Evolutionary conservation across 2,888 invertebrate species (phyloP).

Genomic region (Torymus tubicola): DNA sequence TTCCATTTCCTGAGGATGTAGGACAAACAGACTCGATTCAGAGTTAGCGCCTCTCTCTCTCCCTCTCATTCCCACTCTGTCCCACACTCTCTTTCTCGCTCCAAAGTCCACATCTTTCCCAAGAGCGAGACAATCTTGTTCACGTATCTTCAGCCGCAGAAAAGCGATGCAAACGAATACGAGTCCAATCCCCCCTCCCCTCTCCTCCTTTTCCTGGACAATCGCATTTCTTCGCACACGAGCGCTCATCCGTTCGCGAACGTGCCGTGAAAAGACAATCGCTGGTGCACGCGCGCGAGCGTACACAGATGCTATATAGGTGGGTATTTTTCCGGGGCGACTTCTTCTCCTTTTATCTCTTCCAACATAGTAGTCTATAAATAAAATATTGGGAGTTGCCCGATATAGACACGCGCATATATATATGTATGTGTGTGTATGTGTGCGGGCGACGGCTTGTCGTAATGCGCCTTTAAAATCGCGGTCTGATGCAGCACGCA

Average conservation of each 20-base stretch:
- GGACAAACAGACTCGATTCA: too few relatives aligned
- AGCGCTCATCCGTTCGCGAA: slow-evolving; percentile 43
- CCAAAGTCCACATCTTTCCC: neutral
- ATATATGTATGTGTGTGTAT: too few relatives aligned
- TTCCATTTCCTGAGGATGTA: too few relatives aligned
- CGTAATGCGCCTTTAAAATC: slow-evolving; percentile 23
- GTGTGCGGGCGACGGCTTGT: neutral
- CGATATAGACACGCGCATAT: neutral
- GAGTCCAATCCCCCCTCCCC: neutral
- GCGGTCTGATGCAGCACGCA: too few relatives aligned
- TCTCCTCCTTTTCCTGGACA: neutral
- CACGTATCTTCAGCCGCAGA: neutral
- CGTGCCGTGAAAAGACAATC: slow-evolving; percentile 50
- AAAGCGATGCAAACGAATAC: neutral
- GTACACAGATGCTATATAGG: neutral
- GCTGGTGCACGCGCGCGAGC: neutral
- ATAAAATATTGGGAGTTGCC: slow-evolving; percentile 20
- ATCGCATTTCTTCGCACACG: neutral
- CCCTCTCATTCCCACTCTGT: too few relatives aligned
- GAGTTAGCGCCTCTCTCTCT: too few relatives aligned
- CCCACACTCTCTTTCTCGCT: neutral
- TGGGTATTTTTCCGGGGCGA: neutral
- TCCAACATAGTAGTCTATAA: slow-evolving; percentile 8
- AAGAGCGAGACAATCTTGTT: slow-evolving; percentile 39
- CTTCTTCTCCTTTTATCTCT: neutral